Conservation (phyloP, 2,797 vertebrate species). For the Epinephelus awoara region DNA sequence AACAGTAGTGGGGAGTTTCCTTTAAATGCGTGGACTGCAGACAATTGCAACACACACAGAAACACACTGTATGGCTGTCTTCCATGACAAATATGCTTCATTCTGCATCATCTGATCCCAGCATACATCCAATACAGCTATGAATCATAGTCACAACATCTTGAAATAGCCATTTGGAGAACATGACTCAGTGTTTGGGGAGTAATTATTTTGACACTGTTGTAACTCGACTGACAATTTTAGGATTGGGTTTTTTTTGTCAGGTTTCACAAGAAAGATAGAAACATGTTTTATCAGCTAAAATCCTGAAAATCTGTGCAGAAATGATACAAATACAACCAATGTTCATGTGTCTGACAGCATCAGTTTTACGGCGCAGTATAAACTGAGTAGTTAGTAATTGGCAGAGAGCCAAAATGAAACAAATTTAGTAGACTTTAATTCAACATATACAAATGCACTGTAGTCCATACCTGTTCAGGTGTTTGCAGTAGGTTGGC, state of each 20-base stretch:
- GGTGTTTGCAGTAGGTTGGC: constrained; percentile 76
- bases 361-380: not conserved
- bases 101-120: constrained; percentile 31
- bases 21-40: not conserved
- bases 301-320: not conserved
- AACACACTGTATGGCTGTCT: not conserved
- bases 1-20: not conserved
- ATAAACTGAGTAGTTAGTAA: not conserved
- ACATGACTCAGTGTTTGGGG: constrained; percentile 35
- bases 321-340: not conserved
- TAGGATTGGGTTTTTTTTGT: not conserved
- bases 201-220: constrained; percentile 8
- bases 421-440: not conserved
- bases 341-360: not conserved
- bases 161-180: constrained; percentile 52
- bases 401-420: not conserved
- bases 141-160: constrained; percentile 72
- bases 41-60: not conserved
- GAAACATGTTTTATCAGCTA: not conserved
- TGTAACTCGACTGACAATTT: not conserved
- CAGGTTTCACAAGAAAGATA: constrained; percentile 1
- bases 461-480: constrained; percentile 73
- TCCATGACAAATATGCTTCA: not conserved
- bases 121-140: not conserved
- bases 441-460: not conserved